Evolutionary conservation across 35 echinoderm and acorn worm species (phyloP).

Genomic region (Diadema setosum): DNA sequence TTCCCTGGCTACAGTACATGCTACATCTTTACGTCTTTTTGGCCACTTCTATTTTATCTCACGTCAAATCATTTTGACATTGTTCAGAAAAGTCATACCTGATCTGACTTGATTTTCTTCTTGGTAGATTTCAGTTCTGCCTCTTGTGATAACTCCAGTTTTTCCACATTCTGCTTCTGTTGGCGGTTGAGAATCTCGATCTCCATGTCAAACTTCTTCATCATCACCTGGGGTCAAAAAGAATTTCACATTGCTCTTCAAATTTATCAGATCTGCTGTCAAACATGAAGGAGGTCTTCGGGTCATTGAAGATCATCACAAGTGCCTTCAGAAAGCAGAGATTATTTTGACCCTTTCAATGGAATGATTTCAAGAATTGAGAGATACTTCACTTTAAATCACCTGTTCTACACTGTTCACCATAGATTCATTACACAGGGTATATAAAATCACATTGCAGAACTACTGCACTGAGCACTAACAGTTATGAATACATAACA

Average conservation of each 20-base stretch:
- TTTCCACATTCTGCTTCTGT: slow-evolving; percentile 95
- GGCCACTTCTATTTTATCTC: background rate
- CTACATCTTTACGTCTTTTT: background rate
- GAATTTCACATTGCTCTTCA: background rate
- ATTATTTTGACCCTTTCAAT: too few relatives aligned
- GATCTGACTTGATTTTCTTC: slow-evolving; percentile 66
- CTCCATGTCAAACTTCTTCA: slow-evolving; percentile 75
- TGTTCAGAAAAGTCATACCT: slow-evolving; percentile 39
- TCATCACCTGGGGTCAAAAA: background rate
- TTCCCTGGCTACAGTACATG: background rate
- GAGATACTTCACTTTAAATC: too few relatives aligned
- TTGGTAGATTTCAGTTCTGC: slow-evolving; percentile 6
- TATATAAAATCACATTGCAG: too few relatives aligned
- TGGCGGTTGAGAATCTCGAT: slow-evolving; percentile 72
- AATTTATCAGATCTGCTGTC: too few relatives aligned
- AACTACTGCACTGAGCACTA: too few relatives aligned
- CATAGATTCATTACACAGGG: too few relatives aligned
- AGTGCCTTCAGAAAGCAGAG: too few relatives aligned
- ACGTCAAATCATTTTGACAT: background rate
- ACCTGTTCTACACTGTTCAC: too few relatives aligned
- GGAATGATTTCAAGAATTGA: too few relatives aligned
- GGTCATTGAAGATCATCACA: too few relatives aligned
- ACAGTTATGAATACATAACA: too few relatives aligned
- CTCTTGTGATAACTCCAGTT: slow-evolving; percentile 60
- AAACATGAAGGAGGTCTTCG: too few relatives aligned